A percentile compares a stretch with the other conserved stretches of the same genome.
phyloP scores from a whole-genome alignment of 2,113 vertebrate species.

The Ivindomyrus marchei region DNA sequence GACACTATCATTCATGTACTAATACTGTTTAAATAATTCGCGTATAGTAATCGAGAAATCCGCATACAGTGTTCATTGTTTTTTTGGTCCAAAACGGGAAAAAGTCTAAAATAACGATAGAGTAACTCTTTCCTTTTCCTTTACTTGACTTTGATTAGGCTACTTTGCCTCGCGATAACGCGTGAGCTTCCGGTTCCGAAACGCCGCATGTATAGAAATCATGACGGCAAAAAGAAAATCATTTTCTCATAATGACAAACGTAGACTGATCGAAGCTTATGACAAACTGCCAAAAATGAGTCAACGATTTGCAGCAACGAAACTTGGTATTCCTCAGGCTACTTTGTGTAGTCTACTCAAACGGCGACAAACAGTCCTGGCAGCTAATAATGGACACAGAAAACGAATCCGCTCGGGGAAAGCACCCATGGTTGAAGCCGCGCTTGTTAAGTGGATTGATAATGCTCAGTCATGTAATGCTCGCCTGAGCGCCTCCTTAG shows the following conservation, averaged over 20 bases:
- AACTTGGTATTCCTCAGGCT: slow-evolving; percentile 14
- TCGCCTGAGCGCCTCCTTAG: neutral
- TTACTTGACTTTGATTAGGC: neutral
- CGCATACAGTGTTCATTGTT: too few relatives aligned
- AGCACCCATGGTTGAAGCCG: slow-evolving; percentile 10
- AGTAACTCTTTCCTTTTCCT: too few relatives aligned
- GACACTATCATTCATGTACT: too few relatives aligned
- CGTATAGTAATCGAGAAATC: neutral
- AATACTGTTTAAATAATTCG: too few relatives aligned
- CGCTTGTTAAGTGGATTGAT: slow-evolving; percentile 8
- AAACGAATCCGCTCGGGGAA: neutral
- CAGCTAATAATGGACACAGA: slow-evolving; percentile 6
- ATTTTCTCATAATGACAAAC: too few relatives aligned
- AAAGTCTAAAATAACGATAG: neutral
- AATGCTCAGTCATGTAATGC: neutral
- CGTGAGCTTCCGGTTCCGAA: too few relatives aligned
- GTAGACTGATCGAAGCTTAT: too few relatives aligned
- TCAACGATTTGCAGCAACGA: neutral
- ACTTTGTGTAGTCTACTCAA: slow-evolving; percentile 8
- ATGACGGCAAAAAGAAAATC: neutral
- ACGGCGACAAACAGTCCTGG: neutral
- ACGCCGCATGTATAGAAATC: too few relatives aligned
- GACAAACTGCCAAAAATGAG: neutral
- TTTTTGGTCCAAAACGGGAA: neutral
- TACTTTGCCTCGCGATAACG: too few relatives aligned